phyloP scores from a whole-genome alignment of 2,113 vertebrate species.

The Mormyrus lacerda region DNA sequence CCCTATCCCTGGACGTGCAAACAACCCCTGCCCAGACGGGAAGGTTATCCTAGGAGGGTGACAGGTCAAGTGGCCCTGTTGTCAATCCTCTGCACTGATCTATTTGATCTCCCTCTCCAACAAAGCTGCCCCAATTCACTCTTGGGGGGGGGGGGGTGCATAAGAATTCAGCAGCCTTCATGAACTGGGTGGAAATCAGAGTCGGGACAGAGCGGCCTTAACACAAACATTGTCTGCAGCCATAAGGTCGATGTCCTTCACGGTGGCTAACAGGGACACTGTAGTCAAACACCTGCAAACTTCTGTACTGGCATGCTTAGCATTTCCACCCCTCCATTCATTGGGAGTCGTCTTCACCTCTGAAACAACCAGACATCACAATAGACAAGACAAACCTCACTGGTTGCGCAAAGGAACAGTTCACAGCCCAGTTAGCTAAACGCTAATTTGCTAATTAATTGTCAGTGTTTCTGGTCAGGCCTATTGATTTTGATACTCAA shows the following conservation, averaged over 20 bases:
- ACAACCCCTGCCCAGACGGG: slow-evolving; percentile 17
- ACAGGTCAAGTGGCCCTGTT: slow-evolving; percentile 39
- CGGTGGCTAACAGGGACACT: not conserved
- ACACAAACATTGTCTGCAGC: not conserved
- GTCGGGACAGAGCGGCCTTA: not conserved
- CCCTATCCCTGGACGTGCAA: not conserved
- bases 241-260: not conserved
- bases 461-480: not conserved
- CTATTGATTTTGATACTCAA: not conserved
- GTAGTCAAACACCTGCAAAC: not conserved
- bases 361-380: not conserved
- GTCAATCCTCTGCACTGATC: slow-evolving; percentile 30
- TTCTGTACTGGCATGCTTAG: not conserved
- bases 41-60: slow-evolving; percentile 24
- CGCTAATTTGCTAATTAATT: not conserved
- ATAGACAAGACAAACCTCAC: not conserved
- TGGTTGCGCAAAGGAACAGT: not conserved
- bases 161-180: slow-evolving; percentile 1
- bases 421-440: not conserved
- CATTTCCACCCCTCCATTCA: not conserved
- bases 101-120: slow-evolving; percentile 24
- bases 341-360: not conserved
- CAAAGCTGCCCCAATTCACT: slow-evolving; percentile 9
- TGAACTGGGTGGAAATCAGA: not conserved
- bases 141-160: not conserved